Percentiles rank a stretch among this genome's conserved stretches.
These are phyloP conservation scores for Onychomys torridus DNA, from an alignment of 2,797 vertebrate genomes.

Conservation along the genomic window DNA sequence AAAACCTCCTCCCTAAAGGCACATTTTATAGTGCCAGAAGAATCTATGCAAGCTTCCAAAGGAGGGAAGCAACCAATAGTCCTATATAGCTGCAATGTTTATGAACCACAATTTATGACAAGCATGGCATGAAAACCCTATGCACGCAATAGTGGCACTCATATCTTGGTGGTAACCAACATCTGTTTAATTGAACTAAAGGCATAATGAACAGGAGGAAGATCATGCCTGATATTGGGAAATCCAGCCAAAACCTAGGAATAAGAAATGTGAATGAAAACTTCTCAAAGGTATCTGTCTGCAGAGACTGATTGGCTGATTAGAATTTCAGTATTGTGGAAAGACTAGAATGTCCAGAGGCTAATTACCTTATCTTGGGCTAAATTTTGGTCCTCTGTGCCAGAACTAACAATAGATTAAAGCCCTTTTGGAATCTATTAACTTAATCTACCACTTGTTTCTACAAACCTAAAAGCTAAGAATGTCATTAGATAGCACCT, in stretches of 20 bases:
- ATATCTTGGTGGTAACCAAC: neutral
- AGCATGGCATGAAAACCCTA: neutral
- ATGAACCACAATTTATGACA: neutral
- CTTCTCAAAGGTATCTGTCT: neutral
- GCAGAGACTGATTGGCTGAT: neutral
- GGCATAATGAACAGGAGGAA: neutral
- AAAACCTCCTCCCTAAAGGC: neutral
- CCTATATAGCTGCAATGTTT: neutral
- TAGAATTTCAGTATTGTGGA: neutral
- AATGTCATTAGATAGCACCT: neutral
- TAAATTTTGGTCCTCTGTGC: neutral
- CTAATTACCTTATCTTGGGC: neutral
- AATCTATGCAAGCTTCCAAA: neutral
- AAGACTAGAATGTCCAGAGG: neutral
- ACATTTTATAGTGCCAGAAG: neutral
- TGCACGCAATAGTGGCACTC: neutral
- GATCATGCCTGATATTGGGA: neutral
- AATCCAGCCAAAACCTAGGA: neutral
- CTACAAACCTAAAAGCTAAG: neutral
- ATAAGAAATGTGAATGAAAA: neutral
- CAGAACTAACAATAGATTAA: neutral
- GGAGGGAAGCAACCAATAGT: neutral
- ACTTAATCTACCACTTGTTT: neutral
- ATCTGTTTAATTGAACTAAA: neutral
- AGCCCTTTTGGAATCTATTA: neutral